phyloP scores from a whole-genome alignment of 2,888 invertebrate species.

The Ophion ventricosus region DNA sequence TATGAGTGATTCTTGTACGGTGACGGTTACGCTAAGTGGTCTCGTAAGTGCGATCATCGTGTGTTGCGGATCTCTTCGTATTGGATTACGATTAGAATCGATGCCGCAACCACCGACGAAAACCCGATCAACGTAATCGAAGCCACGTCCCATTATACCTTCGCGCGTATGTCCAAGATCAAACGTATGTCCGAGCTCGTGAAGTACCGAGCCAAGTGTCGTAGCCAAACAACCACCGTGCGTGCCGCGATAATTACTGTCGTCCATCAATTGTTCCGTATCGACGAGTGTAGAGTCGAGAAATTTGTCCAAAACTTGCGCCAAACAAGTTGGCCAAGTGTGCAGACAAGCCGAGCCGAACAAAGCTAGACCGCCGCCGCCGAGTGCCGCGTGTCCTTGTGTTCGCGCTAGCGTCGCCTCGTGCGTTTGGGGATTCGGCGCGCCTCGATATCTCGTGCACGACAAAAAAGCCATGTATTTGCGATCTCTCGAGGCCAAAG shows the following conservation, averaged over 20 bases:
- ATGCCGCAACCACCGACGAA: conserved; percentile 88
- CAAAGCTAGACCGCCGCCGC: conserved; percentile 95
- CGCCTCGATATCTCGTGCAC: conserved; percentile 91
- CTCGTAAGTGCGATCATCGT: conserved; percentile 86
- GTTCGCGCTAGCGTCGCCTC: conserved; percentile 89
- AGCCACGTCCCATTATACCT: conserved; percentile 97
- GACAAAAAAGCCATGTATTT: conserved; percentile 96
- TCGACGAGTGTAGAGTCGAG: conserved; percentile 88
- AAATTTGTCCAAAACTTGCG: conserved; percentile 86
- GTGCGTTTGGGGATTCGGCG: conserved; percentile 87
- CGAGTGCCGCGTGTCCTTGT: conserved; percentile 94
- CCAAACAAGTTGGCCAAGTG: conserved; percentile 92
- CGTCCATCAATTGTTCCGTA: conserved; percentile 91
- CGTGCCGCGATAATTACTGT: conserved; percentile 95
- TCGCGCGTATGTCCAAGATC: conserved; percentile 95
- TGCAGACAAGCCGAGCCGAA: conserved; percentile 96
- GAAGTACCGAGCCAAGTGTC: conserved; percentile 95
- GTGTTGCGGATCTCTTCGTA: conserved; percentile 86
- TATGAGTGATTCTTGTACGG: conserved; percentile 85
- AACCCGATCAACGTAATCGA: conserved; percentile 92
- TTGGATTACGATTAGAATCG: conserved; percentile 86
- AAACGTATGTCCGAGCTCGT: conserved; percentile 97
- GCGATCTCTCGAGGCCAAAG: conserved; percentile 84
- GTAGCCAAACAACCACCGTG: conserved; percentile 95
- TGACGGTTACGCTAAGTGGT: conserved; percentile 87